Evolutionary conservation across 2,888 invertebrate species (phyloP).

Genomic region (Lottia scabra): DNA sequence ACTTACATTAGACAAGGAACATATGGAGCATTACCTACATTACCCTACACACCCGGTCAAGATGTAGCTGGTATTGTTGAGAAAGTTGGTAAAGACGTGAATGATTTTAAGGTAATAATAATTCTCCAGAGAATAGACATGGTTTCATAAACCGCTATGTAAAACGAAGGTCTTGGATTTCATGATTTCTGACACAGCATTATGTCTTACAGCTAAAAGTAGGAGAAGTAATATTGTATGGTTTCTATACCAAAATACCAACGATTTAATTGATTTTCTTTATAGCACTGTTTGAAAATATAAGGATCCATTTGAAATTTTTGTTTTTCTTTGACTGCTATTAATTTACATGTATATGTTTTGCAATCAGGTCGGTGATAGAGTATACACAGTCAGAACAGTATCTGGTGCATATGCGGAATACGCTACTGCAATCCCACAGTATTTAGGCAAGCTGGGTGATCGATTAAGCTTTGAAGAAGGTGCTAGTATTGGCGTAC

Average conservation of each 20-base stretch:
- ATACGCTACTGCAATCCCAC: slow-evolving; percentile 65
- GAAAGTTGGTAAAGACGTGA: slow-evolving; percentile 69
- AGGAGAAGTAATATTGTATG: too few relatives aligned
- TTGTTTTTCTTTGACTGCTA: too few relatives aligned
- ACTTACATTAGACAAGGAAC: slow-evolving; percentile 73
- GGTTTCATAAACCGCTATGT: too few relatives aligned
- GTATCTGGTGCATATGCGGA: slow-evolving; percentile 71
- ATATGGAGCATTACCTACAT: slow-evolving; percentile 68
- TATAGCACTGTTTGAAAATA: too few relatives aligned
- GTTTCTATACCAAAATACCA: too few relatives aligned
- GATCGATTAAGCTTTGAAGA: slow-evolving; percentile 70
- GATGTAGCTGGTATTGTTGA: slow-evolving; percentile 73
- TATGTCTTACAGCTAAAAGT: too few relatives aligned
- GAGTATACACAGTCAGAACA: slow-evolving; percentile 65
- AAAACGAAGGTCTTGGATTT: too few relatives aligned
- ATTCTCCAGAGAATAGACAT: background rate
- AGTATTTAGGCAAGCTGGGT: slow-evolving; percentile 65
- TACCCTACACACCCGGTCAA: slow-evolving; percentile 73
- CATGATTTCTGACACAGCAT: too few relatives aligned
- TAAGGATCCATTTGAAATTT: too few relatives aligned
- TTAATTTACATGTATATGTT: too few relatives aligned
- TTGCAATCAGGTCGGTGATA: slow-evolving; percentile 66
- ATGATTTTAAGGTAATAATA: slow-evolving; percentile 67
- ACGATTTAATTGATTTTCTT: too few relatives aligned
- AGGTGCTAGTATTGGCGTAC: slow-evolving; percentile 72